phyloP scores from a whole-genome alignment of 2,888 invertebrate genomes.

The Tortrix viridana region DNA sequence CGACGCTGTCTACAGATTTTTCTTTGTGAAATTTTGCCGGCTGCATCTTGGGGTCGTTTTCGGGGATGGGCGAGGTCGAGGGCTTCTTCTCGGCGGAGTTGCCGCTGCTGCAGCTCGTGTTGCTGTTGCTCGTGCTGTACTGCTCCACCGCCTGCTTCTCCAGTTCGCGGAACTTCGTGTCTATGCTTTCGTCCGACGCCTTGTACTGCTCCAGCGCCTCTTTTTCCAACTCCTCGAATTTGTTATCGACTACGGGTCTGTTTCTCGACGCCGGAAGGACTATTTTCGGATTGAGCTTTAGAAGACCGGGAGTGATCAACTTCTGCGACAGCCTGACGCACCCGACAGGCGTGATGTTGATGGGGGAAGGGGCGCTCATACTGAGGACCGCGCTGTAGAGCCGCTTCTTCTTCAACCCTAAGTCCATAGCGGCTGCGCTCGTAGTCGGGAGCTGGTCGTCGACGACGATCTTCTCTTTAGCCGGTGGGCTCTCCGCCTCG shows the following conservation, averaged over 20 bases:
- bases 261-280: slow-evolving; percentile 63
- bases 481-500: slow-evolving; percentile 17
- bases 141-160: slow-evolving; percentile 88
- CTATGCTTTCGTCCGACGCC: slow-evolving; percentile 83
- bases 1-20: slow-evolving; percentile 72
- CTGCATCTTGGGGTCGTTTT: slow-evolving; percentile 55
- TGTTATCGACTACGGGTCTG: slow-evolving; percentile 66
- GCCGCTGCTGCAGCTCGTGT: slow-evolving; percentile 78
- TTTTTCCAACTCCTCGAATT: slow-evolving; percentile 84
- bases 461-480: slow-evolving; percentile 52
- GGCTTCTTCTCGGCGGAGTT: slow-evolving; percentile 67
- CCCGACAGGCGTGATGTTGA: slow-evolving; percentile 59
- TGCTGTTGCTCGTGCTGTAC: slow-evolving; percentile 82
- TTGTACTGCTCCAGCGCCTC: slow-evolving; percentile 86
- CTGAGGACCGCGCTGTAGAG: slow-evolving; percentile 82
- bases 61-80: slow-evolving; percentile 53
- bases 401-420: slow-evolving; percentile 69
- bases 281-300: slow-evolving; percentile 74
- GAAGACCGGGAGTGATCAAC: slow-evolving; percentile 66
- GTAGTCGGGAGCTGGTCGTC: slow-evolving; percentile 67
- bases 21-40: slow-evolving; percentile 74
- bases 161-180: slow-evolving; percentile 85
- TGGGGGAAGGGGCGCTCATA: slow-evolving; percentile 69
- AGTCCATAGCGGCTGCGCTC: slow-evolving; percentile 63
- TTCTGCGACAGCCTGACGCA: slow-evolving; percentile 71